Base-by-base conservation (phyloP, 2,888 invertebrate genomes). In the Adineta ricciae region DNA sequence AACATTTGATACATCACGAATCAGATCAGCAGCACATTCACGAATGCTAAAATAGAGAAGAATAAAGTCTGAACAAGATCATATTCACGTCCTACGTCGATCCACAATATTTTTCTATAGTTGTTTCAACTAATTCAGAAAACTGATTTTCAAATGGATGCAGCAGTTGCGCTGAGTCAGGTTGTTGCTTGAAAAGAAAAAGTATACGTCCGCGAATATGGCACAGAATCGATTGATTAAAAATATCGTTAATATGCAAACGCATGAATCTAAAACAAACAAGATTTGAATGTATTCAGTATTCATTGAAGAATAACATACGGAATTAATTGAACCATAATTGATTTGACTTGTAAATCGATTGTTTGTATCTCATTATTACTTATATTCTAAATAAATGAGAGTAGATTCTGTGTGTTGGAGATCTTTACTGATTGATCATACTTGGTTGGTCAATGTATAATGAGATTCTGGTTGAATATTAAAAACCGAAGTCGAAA, bases 261-360 rank as follows among this genome's bases (percentile, higher is more conserved):
- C 78, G 21, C 78, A 78, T 78, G n/a, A 64, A 64, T 32, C 64
- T 64, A 64, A 14, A 4, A 36, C 4, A 64, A 5, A 32, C 16
- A 32, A 9, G 8, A 56, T n/a, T 3, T 56, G 11, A 11, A 56
- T n/a, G 24, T n/a, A 56, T 7, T 1, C 24, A n/a, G 11, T 27
- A 4, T 56, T 8, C 27, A n/a, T 14, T n/a, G 1, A 27, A 11
- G 1, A 27, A 64, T 36, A 3, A 32, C 16, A 0, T 78, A 78
- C 38, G 78, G 78, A 41, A 78, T 78, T n/a, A 78, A 78, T 41
- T 78, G 78, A 41, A 41, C 41, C 78, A 78, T 78, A 2, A 78
- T 78, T n/a, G 41, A 41, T n/a, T 78, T 78, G n/a, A 78, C 14
- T 78, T 78, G 78, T 78, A 78, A n/a, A 78, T 78, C 78, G n/a